phyloP scores from a whole-genome alignment of 2,113 vertebrate species.

The Oreochromis tanganicae region DNA sequence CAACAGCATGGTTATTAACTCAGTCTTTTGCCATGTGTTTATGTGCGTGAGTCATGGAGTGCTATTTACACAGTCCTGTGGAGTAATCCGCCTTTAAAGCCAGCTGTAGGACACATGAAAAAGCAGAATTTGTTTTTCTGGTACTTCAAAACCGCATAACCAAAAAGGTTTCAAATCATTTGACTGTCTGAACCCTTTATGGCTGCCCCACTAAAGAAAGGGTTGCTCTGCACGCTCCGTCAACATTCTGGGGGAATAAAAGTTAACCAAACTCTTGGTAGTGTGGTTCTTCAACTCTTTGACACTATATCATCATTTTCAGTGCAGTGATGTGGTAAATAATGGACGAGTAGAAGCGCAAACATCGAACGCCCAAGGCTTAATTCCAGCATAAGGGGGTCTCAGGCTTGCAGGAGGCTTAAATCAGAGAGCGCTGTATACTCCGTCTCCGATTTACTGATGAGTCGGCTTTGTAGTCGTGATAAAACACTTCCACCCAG shows the following conservation, averaged over 20 bases:
- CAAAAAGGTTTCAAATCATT: neutral
- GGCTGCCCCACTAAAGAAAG: neutral
- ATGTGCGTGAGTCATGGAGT: neutral
- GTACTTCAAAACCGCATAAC: neutral
- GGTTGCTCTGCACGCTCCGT: neutral
- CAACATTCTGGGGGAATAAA: neutral
- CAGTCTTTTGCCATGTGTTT: neutral
- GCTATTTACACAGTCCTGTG: neutral
- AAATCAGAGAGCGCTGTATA: neutral
- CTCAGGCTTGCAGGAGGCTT: neutral
- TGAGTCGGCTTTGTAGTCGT: neutral
- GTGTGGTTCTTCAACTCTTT: neutral
- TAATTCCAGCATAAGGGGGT: neutral
- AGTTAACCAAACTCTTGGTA: neutral
- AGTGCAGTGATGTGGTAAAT: slow-evolving; percentile 22
- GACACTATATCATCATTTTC: neutral
- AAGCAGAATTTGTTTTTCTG: neutral
- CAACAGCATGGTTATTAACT: neutral
- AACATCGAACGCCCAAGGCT: slow-evolving; percentile 4
- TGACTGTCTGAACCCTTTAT: neutral
- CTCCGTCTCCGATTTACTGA: neutral
- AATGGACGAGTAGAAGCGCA: slow-evolving; percentile 12
- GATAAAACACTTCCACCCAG: neutral
- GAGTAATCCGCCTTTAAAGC: neutral
- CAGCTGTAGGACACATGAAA: neutral